Conservation (phyloP, 2,797 vertebrate genomes). For the Rhabdophis nuchalis region DNA sequence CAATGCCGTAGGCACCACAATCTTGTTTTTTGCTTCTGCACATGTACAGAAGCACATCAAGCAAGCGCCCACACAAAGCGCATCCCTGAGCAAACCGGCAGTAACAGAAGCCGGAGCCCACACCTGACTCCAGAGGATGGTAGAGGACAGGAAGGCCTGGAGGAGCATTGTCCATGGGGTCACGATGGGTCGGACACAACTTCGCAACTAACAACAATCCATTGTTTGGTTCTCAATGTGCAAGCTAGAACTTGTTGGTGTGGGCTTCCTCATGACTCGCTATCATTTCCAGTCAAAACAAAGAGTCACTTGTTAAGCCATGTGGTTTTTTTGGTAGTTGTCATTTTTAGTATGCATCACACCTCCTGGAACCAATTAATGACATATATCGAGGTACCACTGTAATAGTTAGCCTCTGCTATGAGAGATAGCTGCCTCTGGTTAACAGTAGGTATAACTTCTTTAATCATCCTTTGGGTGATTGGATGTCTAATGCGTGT, state of each 20-base stretch:
- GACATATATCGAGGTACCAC: background rate
- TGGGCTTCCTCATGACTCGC: background rate
- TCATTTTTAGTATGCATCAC: background rate
- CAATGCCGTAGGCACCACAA: too few species aligned
- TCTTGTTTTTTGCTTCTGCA: too few species aligned
- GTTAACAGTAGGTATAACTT: background rate
- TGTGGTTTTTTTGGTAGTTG: background rate
- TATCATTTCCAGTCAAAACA: background rate
- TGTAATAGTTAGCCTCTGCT: background rate
- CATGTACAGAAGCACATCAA: too few species aligned
- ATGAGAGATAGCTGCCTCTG: background rate
- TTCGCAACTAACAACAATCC: background rate
- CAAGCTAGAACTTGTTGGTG: background rate
- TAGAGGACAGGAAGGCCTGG: too few species aligned
- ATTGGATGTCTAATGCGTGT: constrained; percentile 20
- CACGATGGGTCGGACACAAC: too few species aligned
- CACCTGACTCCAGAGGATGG: too few species aligned
- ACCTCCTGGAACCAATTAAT: background rate
- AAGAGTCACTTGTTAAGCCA: background rate
- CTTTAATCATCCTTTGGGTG: constrained; percentile 18
- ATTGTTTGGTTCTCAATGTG: background rate
- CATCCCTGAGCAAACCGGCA: too few species aligned
- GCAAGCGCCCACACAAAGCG: too few species aligned
- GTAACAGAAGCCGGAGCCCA: too few species aligned
- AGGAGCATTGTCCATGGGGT: too few species aligned